These are phyloP conservation scores for Temnothorax rugatulus DNA, from an alignment of 2,888 invertebrate genomes.

Conservation along the genomic window DNA sequence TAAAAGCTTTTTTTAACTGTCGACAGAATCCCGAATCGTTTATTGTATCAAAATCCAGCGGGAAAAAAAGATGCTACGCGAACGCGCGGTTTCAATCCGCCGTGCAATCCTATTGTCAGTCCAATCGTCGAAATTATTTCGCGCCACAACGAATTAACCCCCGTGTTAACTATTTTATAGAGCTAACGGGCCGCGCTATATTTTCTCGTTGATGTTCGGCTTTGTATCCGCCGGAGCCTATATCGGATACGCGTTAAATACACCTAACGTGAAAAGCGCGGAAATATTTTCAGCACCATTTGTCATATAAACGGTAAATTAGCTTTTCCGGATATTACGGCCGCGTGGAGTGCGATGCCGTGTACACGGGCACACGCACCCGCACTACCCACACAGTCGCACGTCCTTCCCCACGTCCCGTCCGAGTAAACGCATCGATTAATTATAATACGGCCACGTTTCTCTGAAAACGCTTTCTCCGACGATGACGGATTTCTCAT, in stretches of 20 bases:
- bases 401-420: not conserved
- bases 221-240: not conserved
- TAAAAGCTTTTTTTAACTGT: conserved; percentile 26
- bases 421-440: conserved; percentile 49
- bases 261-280: conserved; percentile 1
- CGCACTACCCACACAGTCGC: not conserved
- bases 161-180: conserved; percentile 4
- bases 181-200: not conserved
- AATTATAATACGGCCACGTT: conserved; percentile 36
- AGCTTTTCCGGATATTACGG: conserved; percentile 42
- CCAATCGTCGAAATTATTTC: conserved; percentile 14
- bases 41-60: not conserved
- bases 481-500: conserved; percentile 23
- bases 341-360: not conserved
- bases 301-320: conserved; percentile 47
- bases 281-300: conserved; percentile 48
- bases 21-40: conserved; percentile 5
- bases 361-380: not conserved
- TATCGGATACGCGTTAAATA: conserved; percentile 12
- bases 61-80: not conserved
- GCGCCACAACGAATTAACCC: not conserved
- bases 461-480: conserved; percentile 22
- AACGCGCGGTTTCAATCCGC: conserved; percentile 9
- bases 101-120: not conserved
- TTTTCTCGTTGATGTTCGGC: not conserved